Conservation (phyloP, 2,797 vertebrate genomes). For the Cryptoblepharus egeriae region DNA sequence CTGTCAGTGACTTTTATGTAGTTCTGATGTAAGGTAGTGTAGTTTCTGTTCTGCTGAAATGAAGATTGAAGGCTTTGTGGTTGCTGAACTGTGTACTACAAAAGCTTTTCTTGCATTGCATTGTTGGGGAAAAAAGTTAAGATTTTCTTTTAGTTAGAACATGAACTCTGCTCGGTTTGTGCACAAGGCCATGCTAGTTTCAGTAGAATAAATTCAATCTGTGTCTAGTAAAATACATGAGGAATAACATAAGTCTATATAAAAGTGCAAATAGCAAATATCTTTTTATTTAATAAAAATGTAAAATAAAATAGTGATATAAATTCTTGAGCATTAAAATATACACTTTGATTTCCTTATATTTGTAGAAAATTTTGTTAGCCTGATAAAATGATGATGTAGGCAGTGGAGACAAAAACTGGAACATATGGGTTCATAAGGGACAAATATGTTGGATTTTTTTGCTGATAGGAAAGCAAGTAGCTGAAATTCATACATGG, state of each 20-base stretch:
- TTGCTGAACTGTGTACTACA: slow-evolving; percentile 49
- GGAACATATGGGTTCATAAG: slow-evolving; percentile 45
- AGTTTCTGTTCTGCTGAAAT: slow-evolving; percentile 42
- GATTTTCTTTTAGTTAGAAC: slow-evolving; percentile 49
- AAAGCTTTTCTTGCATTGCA: background rate
- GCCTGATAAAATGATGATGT: slow-evolving; percentile 16
- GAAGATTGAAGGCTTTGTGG: slow-evolving; percentile 59
- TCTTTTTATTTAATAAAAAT: slow-evolving; percentile 82
- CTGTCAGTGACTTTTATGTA: slow-evolving; percentile 19
- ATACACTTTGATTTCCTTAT: slow-evolving; percentile 38
- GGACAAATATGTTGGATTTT: slow-evolving; percentile 61
- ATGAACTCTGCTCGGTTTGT: slow-evolving; percentile 39
- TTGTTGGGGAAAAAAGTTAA: slow-evolving; percentile 6
- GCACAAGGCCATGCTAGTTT: slow-evolving; percentile 51
- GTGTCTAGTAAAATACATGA: slow-evolving; percentile 51
- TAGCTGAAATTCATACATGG: slow-evolving; percentile 4
- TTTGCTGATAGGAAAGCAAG: slow-evolving; percentile 12
- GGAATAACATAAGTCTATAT: slow-evolving; percentile 70
- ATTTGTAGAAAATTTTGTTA: slow-evolving; percentile 14
- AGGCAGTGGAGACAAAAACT: background rate
- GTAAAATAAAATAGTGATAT: slow-evolving; percentile 75
- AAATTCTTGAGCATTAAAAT: slow-evolving; percentile 55
- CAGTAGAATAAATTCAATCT: slow-evolving; percentile 40
- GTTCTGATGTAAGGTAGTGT: slow-evolving; percentile 33
- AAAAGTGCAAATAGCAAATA: slow-evolving; percentile 65